A percentile compares a stretch with the other conserved stretches of the same genome.
Conservation (phyloP, 2,113 vertebrate genomes). For the Oriolus oriolus region DNA sequence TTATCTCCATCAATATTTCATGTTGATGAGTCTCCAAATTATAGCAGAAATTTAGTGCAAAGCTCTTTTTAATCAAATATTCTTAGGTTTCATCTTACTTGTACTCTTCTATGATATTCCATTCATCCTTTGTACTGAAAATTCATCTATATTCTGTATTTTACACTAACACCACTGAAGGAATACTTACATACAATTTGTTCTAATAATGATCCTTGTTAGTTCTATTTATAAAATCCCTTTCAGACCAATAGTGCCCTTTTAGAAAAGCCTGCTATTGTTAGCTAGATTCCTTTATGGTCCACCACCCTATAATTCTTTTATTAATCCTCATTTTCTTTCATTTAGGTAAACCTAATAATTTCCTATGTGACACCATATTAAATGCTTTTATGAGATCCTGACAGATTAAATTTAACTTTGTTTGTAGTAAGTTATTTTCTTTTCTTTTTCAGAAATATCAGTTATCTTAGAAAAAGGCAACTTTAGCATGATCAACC, state of each 20-base stretch:
- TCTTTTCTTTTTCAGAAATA: not conserved
- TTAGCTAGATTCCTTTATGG: not conserved
- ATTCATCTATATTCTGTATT: not conserved
- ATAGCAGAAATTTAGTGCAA: not conserved
- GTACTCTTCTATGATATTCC: not conserved
- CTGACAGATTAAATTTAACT: not conserved
- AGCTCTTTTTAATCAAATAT: not conserved
- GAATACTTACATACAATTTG: not conserved
- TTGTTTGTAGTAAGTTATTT: not conserved
- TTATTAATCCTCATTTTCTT: not conserved
- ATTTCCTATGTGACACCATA: not conserved
- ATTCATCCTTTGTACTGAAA: not conserved
- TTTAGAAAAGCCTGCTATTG: not conserved
- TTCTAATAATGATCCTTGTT: not conserved
- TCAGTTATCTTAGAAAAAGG: not conserved
- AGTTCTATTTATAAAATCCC: not conserved
- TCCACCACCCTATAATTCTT: not conserved
- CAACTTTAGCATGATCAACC: not conserved
- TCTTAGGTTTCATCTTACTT: not conserved
- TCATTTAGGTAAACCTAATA: not conserved
- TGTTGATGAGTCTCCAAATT: not conserved
- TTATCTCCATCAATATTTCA: not conserved
- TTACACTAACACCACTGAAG: not conserved
- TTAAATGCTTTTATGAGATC: not conserved
- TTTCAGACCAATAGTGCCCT: not conserved